Conservation (phyloP, 2,888 invertebrate genomes). For the Melanotus villosus region DNA sequence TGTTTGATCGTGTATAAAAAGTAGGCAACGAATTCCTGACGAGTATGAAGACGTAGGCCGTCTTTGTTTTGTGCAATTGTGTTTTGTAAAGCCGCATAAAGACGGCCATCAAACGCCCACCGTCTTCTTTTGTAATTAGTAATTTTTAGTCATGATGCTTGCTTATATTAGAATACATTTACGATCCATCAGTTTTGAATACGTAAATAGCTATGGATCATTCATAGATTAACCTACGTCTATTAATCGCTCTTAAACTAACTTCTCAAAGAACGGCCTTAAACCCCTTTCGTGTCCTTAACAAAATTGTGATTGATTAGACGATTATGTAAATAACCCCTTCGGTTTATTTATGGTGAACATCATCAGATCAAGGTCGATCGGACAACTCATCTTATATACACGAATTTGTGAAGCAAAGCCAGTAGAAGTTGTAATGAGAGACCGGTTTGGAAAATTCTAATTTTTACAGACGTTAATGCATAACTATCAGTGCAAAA, state of each 20-base stretch:
- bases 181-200: neutral
- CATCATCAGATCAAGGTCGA: conserved; percentile 20
- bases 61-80: conserved; percentile 17
- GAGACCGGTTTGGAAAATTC: conserved; percentile 21
- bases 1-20: neutral
- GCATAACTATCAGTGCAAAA: conserved; percentile 19
- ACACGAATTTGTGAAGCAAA: conserved; percentile 19
- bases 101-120: conserved; percentile 10
- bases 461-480: conserved; percentile 27
- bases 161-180: neutral
- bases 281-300: neutral
- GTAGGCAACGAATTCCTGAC: conserved; percentile 14
- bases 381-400: neutral
- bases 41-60: neutral
- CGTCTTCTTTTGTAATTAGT: neutral
- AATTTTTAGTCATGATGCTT: conserved; percentile 7
- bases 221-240: neutral
- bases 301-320: neutral
- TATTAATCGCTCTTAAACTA: neutral
- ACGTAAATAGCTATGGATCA: neutral
- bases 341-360: conserved; percentile 4
- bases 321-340: neutral
- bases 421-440: conserved; percentile 7
- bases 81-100: conserved; percentile 3
- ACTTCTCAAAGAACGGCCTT: neutral